Conservation (phyloP, 2,797 vertebrate species). For the Xyrichtys novacula region DNA sequence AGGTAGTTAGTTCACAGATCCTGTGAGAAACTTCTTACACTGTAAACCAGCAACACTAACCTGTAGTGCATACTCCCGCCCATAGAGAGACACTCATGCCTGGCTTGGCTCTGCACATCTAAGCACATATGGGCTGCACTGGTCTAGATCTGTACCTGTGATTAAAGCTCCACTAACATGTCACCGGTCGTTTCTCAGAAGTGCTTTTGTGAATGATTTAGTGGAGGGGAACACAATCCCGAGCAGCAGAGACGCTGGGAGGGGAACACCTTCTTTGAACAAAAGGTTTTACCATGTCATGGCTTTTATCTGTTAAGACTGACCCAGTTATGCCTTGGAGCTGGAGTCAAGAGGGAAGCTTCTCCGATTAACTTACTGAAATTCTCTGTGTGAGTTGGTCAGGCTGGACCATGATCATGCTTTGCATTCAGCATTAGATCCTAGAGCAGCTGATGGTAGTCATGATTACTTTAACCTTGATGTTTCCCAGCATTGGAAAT, state of each 20-base stretch:
- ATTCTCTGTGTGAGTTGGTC: neutral
- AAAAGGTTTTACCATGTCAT: conserved; percentile 43
- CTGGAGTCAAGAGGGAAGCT: neutral
- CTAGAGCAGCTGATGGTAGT: neutral
- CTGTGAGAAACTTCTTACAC: neutral
- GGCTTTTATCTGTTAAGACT: conserved; percentile 37
- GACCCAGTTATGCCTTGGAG: conserved; percentile 47
- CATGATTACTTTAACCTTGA: neutral
- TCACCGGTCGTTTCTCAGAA: conserved; percentile 23
- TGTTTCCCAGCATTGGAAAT: neutral
- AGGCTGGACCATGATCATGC: neutral
- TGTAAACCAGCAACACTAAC: neutral
- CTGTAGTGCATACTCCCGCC: neutral
- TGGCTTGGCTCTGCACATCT: neutral
- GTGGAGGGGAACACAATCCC: conserved; percentile 35
- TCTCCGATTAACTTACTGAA: conserved; percentile 1
- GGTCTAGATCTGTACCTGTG: conserved; percentile 25
- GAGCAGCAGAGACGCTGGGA: conserved; percentile 13
- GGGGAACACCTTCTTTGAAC: conserved; percentile 33
- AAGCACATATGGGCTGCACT: neutral
- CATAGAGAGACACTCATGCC: neutral
- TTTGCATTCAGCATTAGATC: neutral
- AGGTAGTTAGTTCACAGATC: neutral
- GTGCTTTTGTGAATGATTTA: conserved; percentile 25
- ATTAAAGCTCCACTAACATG: conserved; percentile 24